These are phyloP conservation scores for Drosophila mettleri DNA, from an alignment of 2,888 invertebrate species.

Conservation along the genomic window DNA sequence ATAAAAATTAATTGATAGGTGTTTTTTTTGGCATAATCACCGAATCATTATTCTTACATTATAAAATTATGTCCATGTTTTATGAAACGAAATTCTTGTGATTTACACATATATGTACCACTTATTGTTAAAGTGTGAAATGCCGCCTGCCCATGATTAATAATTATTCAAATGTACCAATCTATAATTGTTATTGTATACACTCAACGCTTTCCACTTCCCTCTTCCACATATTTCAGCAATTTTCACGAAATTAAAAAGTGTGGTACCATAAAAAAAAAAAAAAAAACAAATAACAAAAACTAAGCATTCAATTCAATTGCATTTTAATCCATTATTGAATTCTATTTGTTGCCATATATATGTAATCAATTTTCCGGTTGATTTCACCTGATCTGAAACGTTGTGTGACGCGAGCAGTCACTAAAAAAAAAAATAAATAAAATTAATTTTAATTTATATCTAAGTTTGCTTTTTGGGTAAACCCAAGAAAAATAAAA, in stretches of 20 bases:
- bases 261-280: constrained; percentile 38
- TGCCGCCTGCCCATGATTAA: constrained; percentile 28
- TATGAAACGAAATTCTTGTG: constrained; percentile 76
- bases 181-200: constrained; percentile 49
- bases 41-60: constrained; percentile 42
- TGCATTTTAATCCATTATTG: constrained; percentile 49
- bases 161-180: constrained; percentile 38
- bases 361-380: constrained; percentile 43
- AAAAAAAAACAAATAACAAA: constrained; percentile 18
- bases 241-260: constrained; percentile 56
- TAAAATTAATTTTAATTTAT: constrained; percentile 46
- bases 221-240: constrained; percentile 34
- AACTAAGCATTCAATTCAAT: constrained; percentile 44
- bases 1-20: constrained; percentile 49
- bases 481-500: constrained; percentile 20
- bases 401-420: constrained; percentile 35
- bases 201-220: not conserved
- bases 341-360: constrained; percentile 53
- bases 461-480: constrained; percentile 42
- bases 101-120: constrained; percentile 62
- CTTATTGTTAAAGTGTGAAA: constrained; percentile 63
- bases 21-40: constrained; percentile 45
- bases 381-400: constrained; percentile 24
- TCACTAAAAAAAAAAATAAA: constrained; percentile 36
- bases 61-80: constrained; percentile 66